A percentile compares a stretch with the other conserved stretches of the same genome.
Evolutionary conservation across 2,888 invertebrate species (phyloP).

Genomic region (Clunio marinus): DNA sequence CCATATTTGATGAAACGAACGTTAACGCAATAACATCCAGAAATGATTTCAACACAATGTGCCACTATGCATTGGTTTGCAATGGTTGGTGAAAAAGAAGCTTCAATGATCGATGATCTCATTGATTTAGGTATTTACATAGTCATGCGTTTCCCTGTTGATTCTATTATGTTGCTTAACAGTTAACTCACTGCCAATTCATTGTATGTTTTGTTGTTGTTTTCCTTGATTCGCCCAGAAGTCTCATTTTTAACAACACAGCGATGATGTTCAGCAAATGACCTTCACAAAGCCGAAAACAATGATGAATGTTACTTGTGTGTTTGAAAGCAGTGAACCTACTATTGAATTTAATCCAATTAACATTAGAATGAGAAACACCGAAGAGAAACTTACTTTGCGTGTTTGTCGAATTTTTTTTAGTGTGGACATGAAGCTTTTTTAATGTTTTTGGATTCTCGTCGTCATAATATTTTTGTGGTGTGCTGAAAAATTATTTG

Average conservation of each 20-base stretch:
- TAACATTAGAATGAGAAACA: not conserved
- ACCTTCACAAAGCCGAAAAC: conserved; percentile 5
- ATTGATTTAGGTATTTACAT: conserved; percentile 21
- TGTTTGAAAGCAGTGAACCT: not conserved
- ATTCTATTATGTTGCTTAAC: not conserved
- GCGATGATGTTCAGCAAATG: not conserved
- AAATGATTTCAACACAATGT: conserved; percentile 12
- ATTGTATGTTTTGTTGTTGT: not conserved
- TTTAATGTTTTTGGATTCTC: too few species aligned
- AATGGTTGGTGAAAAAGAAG: conserved; percentile 24
- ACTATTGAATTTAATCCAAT: not conserved
- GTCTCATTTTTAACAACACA: not conserved
- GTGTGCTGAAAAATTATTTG: not conserved
- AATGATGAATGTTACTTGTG: not conserved
- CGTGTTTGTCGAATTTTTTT: not conserved
- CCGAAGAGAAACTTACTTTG: too few species aligned
- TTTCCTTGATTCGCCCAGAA: not conserved
- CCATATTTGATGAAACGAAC: not conserved
- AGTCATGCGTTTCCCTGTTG: not conserved
- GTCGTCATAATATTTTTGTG: not conserved
- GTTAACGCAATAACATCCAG: not conserved
- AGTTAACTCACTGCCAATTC: conserved; percentile 2
- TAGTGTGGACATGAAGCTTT: not conserved
- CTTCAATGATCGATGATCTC: conserved; percentile 22
- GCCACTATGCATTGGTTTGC: conserved; percentile 32